These are phyloP conservation scores for Neoniphon sammara DNA, from an alignment of 2,797 vertebrate genomes.

Conservation along the genomic window DNA sequence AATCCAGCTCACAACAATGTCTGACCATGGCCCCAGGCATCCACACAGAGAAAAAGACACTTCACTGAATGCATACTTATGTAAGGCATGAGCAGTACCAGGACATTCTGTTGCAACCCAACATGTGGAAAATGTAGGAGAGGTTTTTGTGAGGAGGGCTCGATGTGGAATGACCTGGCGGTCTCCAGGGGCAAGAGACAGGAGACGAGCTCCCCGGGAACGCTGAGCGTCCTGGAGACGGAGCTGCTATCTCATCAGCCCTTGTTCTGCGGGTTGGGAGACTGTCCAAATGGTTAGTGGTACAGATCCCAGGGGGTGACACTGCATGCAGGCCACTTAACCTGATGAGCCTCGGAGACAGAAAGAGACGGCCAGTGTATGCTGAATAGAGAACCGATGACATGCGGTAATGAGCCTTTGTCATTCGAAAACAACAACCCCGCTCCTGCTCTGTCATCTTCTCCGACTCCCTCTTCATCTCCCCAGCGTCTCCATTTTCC, in stretches of 20 bases:
- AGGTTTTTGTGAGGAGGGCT: slow-evolving; percentile 14
- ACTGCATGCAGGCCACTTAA: slow-evolving; percentile 48
- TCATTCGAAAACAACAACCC: slow-evolving; percentile 59
- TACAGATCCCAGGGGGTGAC: slow-evolving; percentile 10
- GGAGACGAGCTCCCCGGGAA: slow-evolving; percentile 36
- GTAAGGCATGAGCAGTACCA: neutral
- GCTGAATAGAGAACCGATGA: slow-evolving; percentile 44
- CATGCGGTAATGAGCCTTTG: slow-evolving; percentile 47
- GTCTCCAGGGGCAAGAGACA: slow-evolving; percentile 46
- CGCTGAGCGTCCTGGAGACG: slow-evolving; percentile 38
- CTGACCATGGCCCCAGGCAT: slow-evolving; percentile 35
- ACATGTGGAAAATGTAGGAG: neutral
- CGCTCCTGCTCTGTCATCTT: slow-evolving; percentile 46
- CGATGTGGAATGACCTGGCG: slow-evolving; percentile 23
- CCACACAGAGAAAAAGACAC: slow-evolving; percentile 5
- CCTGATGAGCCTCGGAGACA: slow-evolving; percentile 55
- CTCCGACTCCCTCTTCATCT: slow-evolving; percentile 56
- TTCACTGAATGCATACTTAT: slow-evolving; percentile 28
- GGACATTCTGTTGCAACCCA: neutral
- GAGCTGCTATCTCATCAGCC: slow-evolving; percentile 54
- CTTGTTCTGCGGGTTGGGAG: slow-evolving; percentile 43
- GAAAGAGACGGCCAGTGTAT: slow-evolving; percentile 27
- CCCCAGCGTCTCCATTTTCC: slow-evolving; percentile 38
- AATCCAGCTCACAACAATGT: slow-evolving; percentile 53
- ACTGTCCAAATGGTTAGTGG: slow-evolving; percentile 52